phyloP scores from a whole-genome alignment of 2,888 invertebrate species.

The Erpobdella octoculata region DNA sequence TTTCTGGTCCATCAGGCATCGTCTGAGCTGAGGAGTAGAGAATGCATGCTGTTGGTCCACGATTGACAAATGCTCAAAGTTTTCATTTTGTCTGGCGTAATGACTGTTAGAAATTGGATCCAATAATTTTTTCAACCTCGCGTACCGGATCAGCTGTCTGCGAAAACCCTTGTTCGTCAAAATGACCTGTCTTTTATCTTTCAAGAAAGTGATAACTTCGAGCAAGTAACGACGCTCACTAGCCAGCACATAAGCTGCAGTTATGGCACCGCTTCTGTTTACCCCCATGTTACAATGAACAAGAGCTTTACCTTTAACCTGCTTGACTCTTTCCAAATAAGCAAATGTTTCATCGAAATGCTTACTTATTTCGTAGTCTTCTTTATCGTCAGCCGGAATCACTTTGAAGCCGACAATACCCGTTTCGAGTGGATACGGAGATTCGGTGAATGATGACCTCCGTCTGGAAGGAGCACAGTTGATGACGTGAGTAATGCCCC shows the following conservation, averaged over 20 bases:
- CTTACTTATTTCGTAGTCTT: slow-evolving; percentile 36
- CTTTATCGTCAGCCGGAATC: slow-evolving; percentile 38
- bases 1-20: not conserved
- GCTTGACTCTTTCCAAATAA: slow-evolving; percentile 35
- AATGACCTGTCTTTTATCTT: slow-evolving; percentile 33
- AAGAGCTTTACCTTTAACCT: slow-evolving; percentile 32
- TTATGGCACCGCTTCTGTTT: slow-evolving; percentile 38
- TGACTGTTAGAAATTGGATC: slow-evolving; percentile 30
- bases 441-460: slow-evolving; percentile 24
- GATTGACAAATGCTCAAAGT: not conserved
- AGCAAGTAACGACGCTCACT: slow-evolving; percentile 31
- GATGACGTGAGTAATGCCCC: slow-evolving; percentile 38
- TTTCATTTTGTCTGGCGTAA: not conserved
- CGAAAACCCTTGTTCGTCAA: slow-evolving; percentile 38
- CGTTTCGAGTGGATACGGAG: slow-evolving; percentile 33
- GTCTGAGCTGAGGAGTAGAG: slow-evolving; percentile 5
- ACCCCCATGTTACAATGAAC: slow-evolving; percentile 40
- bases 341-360: slow-evolving; percentile 35
- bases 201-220: slow-evolving; percentile 33
- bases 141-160: slow-evolving; percentile 36
- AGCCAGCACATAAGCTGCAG: slow-evolving; percentile 37
- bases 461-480: slow-evolving; percentile 36
- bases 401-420: slow-evolving; percentile 34
- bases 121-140: slow-evolving; percentile 33
- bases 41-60: slow-evolving; percentile 5